phyloP scores from a whole-genome alignment of 2,113 vertebrate species.

The Opisthocomus hoazin region DNA sequence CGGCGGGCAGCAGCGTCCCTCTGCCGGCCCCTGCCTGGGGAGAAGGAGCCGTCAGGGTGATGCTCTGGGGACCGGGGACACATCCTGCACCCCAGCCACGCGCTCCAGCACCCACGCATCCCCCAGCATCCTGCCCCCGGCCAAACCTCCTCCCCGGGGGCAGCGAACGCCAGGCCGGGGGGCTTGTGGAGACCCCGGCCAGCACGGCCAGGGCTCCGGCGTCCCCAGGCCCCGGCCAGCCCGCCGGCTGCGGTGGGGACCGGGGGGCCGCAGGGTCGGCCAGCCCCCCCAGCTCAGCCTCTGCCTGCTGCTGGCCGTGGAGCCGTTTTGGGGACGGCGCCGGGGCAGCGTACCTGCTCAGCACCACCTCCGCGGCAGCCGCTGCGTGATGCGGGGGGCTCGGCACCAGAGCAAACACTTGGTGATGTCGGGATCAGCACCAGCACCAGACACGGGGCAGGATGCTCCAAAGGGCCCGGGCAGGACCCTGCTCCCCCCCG shows the following conservation, averaged over 20 bases:
- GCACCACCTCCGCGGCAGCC: background rate
- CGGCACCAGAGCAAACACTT: background rate
- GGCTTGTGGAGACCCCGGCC: fast-evolving
- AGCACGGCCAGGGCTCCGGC: background rate
- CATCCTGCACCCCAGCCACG: background rate
- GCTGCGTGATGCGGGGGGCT: background rate
- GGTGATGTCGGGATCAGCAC: background rate
- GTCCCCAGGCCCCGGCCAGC: background rate
- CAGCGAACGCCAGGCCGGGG: background rate
- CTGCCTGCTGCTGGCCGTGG: fast-evolving
- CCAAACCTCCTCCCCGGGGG: background rate
- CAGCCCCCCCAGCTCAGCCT: background rate
- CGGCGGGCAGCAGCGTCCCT: background rate
- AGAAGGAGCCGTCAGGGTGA: background rate
- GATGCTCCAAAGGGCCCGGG: background rate
- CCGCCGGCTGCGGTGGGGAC: background rate
- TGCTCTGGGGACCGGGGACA: background rate
- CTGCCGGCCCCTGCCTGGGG: background rate
- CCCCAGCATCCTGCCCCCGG: background rate
- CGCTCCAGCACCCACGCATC: fast-evolving
- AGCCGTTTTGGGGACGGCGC: background rate
- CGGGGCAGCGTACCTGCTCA: conserved; percentile 9
- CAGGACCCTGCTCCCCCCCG: background rate
- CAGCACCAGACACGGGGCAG: background rate
- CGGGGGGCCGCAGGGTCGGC: background rate